Base-by-base conservation (phyloP, 2,888 invertebrate genomes). In the Thyatira batis region DNA sequence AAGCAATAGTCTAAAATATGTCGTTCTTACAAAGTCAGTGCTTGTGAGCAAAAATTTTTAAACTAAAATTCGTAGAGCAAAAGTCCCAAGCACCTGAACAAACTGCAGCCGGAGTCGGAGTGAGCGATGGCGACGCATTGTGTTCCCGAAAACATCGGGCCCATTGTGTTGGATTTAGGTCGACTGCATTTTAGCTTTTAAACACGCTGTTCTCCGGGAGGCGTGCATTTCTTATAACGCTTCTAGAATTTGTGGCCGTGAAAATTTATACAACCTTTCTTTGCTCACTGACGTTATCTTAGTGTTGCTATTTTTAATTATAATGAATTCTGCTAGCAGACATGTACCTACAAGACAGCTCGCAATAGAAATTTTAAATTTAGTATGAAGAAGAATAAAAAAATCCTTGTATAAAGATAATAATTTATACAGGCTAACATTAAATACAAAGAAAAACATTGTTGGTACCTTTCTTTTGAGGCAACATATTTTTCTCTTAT, bases 151-250 rank as follows among this genome's bases (percentile, higher is more conserved):
- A 84, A 84, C 80, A 84, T 81, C 78, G 78, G 52, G 43, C 63
- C 80, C 69, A 82, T 86, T 85, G 85, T 84, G 71, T 66, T 54
- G 67, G 69, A 86, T 85, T 76, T 83, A 76, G 87, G 86, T 80
- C 85, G 78, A 67, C 75, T 79, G 81, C 79, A 80, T 79, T 82
- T 79, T 76, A 68, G 70, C 74, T 72, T 81, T 80, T 76, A 78
- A 73, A 70, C 71, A 73, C 65, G 70, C 65, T 63, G 63, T 66
- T 68, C 65, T 58, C 52, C 57, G 62, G 65, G 30, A 33, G 13
- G 44, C 17, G 33, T 17, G 25, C 51, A 28, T 60, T 70, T 65
- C 67, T 67, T 71, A 63, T 57, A 68, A 64, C 53, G 33, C 53
- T 49, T 33, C 45, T 63, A 57, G 67, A 63, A 65, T 67, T 23